Evolutionary conservation across 2,888 invertebrate species (phyloP), one percentile per base, ranked within the genome.

Genomic region (Apodemia duryi): DNA sequence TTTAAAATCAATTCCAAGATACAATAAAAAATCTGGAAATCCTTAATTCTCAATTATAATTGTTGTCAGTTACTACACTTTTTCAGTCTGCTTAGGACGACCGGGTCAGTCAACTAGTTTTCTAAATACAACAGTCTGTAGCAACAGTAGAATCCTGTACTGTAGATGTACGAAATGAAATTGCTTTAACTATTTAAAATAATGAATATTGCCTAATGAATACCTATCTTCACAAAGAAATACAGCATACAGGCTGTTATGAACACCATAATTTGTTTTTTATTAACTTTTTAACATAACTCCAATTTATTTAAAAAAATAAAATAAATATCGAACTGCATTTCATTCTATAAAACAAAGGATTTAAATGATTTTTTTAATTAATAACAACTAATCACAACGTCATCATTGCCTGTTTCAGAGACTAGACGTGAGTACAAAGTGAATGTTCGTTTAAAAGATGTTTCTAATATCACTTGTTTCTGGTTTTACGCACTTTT

Each of bases 361-460:
- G 29, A 29, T 29, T 46, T 43, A 62, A 29, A n/a, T 49, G 13
- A 63, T 51, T 6, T 29, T 60, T 35, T 21, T 21, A 21, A 21
- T 21, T 35, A 64, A 67, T 66, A 70, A 70, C 67, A 65, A 73
- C 71, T 72, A 69, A 72, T 74, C 65, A 69, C 65, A 70, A 68
- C 85, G 75, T 76, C 76, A 79, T 73, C 79, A 80, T 91, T 91
- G 82, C 88, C 88, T 91, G 87, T 91, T 91, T 91, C 91, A 91
- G 91, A 89, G 85, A 90, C 84, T 91, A 88, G 90, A 91, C 89
- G 91, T 91, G 88, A 91, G 91, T 91, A 91, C 85, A 81, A 82
- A 79, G 46, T 78, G 85, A 82, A 86, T 88, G 89, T 81, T 83
- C 85, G 88, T 88, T 82, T 87, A 78, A 74, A 82, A 81, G 83